Evolutionary conservation across 2,888 invertebrate species (phyloP).

Genomic region (Pristionchus entomophagus): DNA sequence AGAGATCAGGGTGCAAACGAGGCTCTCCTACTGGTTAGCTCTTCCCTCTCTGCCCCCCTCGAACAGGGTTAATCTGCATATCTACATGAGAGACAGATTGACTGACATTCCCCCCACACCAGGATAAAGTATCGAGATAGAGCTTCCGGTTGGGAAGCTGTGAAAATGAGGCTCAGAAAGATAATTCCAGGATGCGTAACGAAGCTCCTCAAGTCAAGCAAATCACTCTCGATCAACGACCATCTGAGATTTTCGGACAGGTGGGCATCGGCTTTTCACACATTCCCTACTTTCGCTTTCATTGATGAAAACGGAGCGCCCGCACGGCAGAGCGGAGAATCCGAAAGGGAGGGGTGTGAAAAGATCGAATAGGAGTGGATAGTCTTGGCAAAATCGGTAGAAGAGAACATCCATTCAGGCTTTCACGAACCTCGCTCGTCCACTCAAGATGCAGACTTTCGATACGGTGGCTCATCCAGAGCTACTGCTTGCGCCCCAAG

Average conservation of each 20-base stretch:
- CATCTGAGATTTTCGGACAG: constrained; percentile 66
- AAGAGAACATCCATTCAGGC: constrained; percentile 1
- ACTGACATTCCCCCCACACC: not conserved
- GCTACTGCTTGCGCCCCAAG: not conserved
- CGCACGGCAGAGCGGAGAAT: too few species aligned
- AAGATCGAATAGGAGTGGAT: too few species aligned
- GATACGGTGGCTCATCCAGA: constrained; percentile 38
- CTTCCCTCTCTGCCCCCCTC: not conserved
- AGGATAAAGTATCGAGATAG: not conserved
- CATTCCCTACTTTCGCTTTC: not conserved
- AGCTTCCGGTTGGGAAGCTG: constrained; percentile 16
- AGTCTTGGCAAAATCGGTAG: too few species aligned
- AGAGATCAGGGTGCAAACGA: not conserved
- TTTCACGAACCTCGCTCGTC: constrained; percentile 47
- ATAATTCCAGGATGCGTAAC: constrained; percentile 28
- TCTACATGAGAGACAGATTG: not conserved
- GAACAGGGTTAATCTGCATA: constrained; percentile 36
- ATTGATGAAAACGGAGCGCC: too few species aligned
- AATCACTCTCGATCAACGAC: constrained; percentile 53
- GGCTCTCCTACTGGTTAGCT: constrained; percentile 1
- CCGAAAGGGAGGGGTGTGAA: too few species aligned
- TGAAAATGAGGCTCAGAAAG: not conserved
- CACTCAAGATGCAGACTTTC: constrained; percentile 47
- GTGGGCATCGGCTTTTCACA: not conserved
- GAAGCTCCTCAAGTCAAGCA: constrained; percentile 55